These are phyloP conservation scores for Eupithecia exiguata DNA, from an alignment of 2,888 invertebrate species.

Conservation along the genomic window DNA sequence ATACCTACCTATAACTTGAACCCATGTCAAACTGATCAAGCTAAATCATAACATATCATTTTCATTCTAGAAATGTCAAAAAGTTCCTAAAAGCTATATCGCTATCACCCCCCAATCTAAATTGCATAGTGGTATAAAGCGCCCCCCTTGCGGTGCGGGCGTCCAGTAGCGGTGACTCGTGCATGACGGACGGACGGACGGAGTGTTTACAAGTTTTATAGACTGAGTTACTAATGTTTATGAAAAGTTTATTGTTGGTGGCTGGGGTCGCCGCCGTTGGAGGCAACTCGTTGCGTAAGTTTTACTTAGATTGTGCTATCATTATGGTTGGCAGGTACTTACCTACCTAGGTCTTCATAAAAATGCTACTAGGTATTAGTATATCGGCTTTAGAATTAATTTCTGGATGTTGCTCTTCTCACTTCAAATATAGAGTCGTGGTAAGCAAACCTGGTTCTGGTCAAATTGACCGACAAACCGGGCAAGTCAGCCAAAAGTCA, in stretches of 20 bases:
- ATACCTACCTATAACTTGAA: neutral
- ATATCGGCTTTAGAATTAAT: too few species aligned
- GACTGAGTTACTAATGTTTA: slow-evolving; percentile 41
- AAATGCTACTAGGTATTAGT: too few species aligned
- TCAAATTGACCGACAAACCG: too few species aligned
- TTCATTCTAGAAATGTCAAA: neutral
- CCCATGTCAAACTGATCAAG: neutral
- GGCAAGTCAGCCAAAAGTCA: too few species aligned
- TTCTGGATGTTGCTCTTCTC: too few species aligned
- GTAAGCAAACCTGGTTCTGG: too few species aligned
- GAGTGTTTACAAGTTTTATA: neutral
- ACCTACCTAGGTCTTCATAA: too few species aligned
- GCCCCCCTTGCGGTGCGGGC: slow-evolving; percentile 43
- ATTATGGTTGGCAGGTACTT: neutral
- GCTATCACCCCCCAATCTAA: neutral
- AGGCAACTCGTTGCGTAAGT: slow-evolving; percentile 56
- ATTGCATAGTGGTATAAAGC: neutral
- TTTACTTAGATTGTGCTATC: neutral
- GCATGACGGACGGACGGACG: neutral
- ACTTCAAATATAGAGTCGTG: too few species aligned
- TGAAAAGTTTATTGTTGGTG: slow-evolving; percentile 49
- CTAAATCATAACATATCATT: neutral
- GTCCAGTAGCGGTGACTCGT: slow-evolving; percentile 30
- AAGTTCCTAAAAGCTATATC: neutral
- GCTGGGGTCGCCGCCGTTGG: slow-evolving; percentile 49